Evolutionary conservation across 2,888 invertebrate species (phyloP).

Genomic region (Drosophila pseudotakahashii): DNA sequence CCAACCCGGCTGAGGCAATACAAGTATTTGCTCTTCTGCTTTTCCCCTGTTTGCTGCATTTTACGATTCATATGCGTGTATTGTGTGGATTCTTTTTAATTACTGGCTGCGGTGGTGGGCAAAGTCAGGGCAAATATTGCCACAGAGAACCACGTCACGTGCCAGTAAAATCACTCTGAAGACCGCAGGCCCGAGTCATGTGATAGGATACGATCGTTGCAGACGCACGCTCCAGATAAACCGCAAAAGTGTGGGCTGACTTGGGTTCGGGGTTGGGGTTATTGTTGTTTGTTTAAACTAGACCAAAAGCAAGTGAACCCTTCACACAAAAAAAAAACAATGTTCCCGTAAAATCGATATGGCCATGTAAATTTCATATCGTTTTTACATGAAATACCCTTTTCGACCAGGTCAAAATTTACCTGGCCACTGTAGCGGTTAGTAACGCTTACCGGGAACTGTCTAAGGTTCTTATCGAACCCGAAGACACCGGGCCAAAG

Average conservation of each 20-base stretch:
- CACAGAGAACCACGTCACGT: conserved; percentile 58
- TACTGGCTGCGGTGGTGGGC: conserved; percentile 44
- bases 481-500: conserved; percentile 24
- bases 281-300: conserved; percentile 17
- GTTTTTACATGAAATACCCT: no score
- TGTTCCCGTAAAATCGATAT: no score
- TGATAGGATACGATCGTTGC: conserved; percentile 59
- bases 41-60: conserved; percentile 60
- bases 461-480: conserved; percentile 31
- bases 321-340: no score
- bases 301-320: conserved; percentile 22
- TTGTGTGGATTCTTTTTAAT: conserved; percentile 48
- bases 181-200: conserved; percentile 62
- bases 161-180: conserved; percentile 52
- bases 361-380: no score
- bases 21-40: conserved; percentile 41
- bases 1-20: conserved; percentile 62
- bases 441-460: not conserved
- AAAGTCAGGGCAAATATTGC: conserved; percentile 55
- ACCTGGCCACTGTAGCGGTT: no score
- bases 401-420: no score
- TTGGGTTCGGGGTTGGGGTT: not conserved
- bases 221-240: conserved; percentile 58
- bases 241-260: conserved; percentile 34
- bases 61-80: conserved; percentile 26